Evolutionary conservation across 2,797 vertebrate genomes (phyloP).

Genomic region (Coreius guichenoti): DNA sequence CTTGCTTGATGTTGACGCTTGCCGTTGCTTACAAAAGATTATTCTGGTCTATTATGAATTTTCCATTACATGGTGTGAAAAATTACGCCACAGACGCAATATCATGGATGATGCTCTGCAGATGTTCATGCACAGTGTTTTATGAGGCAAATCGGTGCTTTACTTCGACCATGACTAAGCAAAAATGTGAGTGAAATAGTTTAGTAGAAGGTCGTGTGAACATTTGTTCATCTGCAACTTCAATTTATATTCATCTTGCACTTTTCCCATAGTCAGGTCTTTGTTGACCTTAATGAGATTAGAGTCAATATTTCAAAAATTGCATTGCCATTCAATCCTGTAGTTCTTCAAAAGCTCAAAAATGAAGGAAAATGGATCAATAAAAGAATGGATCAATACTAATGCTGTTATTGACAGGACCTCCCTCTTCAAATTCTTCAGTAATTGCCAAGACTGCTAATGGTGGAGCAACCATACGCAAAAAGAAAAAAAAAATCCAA

Average conservation of each 20-base stretch:
- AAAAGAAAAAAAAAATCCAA: background rate
- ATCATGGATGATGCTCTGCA: conserved; percentile 6
- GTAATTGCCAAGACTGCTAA: conserved; percentile 1
- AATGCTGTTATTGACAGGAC: conserved; percentile 25
- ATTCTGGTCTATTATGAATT: background rate
- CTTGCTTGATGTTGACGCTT: background rate
- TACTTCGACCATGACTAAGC: background rate
- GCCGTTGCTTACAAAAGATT: background rate
- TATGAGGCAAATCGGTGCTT: background rate
- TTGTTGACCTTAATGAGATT: background rate
- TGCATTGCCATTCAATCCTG: background rate
- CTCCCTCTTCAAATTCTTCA: conserved; percentile 17
- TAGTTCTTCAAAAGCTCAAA: background rate
- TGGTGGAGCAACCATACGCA: background rate
- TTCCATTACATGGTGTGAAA: background rate
- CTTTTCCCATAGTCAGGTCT: background rate
- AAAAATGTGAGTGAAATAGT: background rate
- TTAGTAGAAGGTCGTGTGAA: background rate
- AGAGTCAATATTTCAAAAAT: background rate
- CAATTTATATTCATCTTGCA: background rate
- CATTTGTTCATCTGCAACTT: background rate
- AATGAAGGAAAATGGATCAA: background rate
- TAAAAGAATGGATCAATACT: conserved; percentile 20
- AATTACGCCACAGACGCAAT: background rate
- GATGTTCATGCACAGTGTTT: conserved; percentile 2